Base-by-base conservation (phyloP, 1,140 invertebrate genomes). In the Cherax destructor region DNA sequence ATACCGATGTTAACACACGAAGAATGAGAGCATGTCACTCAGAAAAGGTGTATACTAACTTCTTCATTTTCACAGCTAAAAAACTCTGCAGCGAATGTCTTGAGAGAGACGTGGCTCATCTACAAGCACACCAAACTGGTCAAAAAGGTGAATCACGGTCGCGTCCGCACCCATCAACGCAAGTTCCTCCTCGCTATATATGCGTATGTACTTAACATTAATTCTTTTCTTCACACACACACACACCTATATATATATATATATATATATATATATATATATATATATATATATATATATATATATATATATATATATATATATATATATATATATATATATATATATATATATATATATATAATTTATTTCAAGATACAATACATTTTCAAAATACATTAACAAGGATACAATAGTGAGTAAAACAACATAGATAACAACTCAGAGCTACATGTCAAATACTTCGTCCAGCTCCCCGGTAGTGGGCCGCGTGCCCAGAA, bases 141-240 rank as follows among this genome's bases (percentile, higher is more conserved):
- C 93, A 99, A 99, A 95, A 97, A 98, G 94, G 98, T 99, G 79
- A 99, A 99, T 95, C 97, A 98, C 80, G 97, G 97, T 90, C 96
- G 98, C 95, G 99, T 99, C 93, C 96, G 99, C 94, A 97, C 98
- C 87, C 99, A 99, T 95, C 99, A 99, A 95, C 96, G 99, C 95
- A 99, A 99, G 96, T 99, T 99, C 95, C 96, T 99, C 88, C 96
- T 99, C 94, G 99, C 99, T 93, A 99, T 99, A 95, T 99, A 99
- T 95, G 98, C 98, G 99, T 99, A 96, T 98, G 98, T 96, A 11
- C n/a, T 72, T 18, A 72, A 5, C 21, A 52, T 9, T n/a, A 16
- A n/a, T n/a, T n/a, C n/a, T n/a, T n/a, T n/a, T n/a, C n/a, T n/a
- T n/a, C n/a, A n/a, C n/a, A n/a, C n/a, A n/a, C n/a, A n/a, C 49